Conservation (phyloP, 2,888 invertebrate species). For the Caenorhabditis wallacei region DNA sequence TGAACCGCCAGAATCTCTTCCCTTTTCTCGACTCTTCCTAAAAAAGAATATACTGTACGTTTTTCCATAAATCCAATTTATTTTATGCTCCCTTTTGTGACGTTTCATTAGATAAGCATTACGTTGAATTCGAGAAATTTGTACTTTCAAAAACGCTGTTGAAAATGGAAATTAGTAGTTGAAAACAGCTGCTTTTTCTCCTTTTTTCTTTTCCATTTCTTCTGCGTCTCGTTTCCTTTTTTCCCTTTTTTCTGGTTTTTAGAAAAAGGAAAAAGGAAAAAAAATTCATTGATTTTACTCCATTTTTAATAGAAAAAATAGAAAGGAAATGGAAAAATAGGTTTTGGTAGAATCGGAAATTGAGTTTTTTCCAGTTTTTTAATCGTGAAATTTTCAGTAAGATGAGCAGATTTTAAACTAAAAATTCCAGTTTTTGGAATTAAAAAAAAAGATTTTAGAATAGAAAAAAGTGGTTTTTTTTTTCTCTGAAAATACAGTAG, state of each 20-base stretch:
- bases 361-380: no score
- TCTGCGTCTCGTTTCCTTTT: constrained; percentile 22
- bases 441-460: no score
- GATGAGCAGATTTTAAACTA: no score
- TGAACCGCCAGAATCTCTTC: constrained; percentile 7
- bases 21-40: not conserved
- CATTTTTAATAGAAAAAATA: not conserved
- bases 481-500: no score
- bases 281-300: not conserved
- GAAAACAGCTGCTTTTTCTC: constrained; percentile 9
- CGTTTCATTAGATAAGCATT: not conserved
- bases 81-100: not conserved
- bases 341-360: no score
- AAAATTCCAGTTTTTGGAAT: no score
- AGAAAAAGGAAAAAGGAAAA: not conserved
- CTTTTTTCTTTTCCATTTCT: not conserved
- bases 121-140: constrained; percentile 5
- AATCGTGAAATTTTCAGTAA: no score
- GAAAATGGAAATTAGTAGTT: not conserved
- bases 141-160: not conserved
- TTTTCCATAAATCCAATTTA: constrained; percentile 60
- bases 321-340: not conserved
- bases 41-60: constrained; percentile 25
- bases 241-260: not conserved
- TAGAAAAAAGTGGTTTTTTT: no score